Percentiles rank a stretch among this genome's conserved stretches.
phyloP scores from a whole-genome alignment of 2,888 invertebrate species.

The Ophion slaviceki region DNA sequence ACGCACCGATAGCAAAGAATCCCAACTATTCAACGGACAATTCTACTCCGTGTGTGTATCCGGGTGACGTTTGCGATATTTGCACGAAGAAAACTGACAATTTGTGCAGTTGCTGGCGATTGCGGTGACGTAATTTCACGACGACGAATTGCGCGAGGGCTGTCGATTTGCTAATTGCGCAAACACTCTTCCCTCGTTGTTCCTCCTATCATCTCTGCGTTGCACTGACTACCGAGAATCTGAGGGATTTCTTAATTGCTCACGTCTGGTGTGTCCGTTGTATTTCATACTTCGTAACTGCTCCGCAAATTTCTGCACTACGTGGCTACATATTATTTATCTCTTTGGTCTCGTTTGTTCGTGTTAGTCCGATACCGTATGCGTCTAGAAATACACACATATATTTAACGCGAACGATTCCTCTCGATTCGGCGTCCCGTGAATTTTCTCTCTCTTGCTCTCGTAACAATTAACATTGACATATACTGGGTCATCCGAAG shows the following conservation, averaged over 20 bases:
- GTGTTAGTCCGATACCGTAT: slow-evolving; percentile 34
- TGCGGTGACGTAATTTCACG: slow-evolving; percentile 69
- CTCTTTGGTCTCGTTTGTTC: slow-evolving; percentile 38
- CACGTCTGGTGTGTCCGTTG: slow-evolving; percentile 68
- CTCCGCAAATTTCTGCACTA: slow-evolving; percentile 68
- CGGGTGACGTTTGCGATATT: neutral
- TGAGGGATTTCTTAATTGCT: slow-evolving; percentile 81
- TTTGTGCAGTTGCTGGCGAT: slow-evolving; percentile 40
- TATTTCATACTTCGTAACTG: slow-evolving; percentile 63
- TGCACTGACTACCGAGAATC: slow-evolving; percentile 78
- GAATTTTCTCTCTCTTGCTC: slow-evolving; percentile 23
- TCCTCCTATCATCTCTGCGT: slow-evolving; percentile 19
- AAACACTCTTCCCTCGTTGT: slow-evolving; percentile 39
- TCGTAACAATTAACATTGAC: slow-evolving; percentile 49
- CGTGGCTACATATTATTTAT: slow-evolving; percentile 29
- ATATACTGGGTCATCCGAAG: slow-evolving; percentile 31
- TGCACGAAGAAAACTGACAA: slow-evolving; percentile 38
- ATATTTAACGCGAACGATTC: neutral
- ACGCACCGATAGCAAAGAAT: slow-evolving; percentile 45
- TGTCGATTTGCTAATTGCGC: slow-evolving; percentile 82
- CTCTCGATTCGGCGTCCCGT: slow-evolving; percentile 40
- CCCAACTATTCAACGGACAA: slow-evolving; percentile 40
- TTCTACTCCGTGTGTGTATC: slow-evolving; percentile 24
- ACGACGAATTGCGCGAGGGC: slow-evolving; percentile 72
- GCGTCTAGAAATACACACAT: neutral